These are phyloP conservation scores for Crotalus viridis DNA, from an alignment of 2,113 vertebrate species.

Conservation along the genomic window DNA sequence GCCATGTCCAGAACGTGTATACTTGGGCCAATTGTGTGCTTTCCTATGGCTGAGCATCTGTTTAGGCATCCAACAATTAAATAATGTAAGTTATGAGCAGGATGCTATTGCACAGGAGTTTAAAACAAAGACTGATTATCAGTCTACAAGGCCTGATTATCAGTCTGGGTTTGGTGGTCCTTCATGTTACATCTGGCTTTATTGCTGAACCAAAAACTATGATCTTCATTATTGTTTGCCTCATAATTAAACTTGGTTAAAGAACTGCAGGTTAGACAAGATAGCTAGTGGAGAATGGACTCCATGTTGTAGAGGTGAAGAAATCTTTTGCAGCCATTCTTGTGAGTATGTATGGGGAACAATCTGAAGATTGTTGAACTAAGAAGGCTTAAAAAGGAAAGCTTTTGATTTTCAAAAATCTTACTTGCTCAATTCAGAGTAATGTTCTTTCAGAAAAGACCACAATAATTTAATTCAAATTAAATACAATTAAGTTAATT, in stretches of 20 bases:
- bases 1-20: background rate
- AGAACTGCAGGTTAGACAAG: background rate
- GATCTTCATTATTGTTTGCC: background rate
- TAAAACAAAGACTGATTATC: background rate
- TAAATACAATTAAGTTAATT: background rate
- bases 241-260: background rate
- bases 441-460: background rate
- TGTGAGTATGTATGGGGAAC: background rate
- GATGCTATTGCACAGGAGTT: background rate
- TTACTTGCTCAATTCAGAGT: background rate
- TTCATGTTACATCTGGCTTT: background rate
- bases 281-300: background rate
- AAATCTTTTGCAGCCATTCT: background rate
- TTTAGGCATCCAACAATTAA: background rate
- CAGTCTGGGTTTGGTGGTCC: background rate
- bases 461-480: background rate
- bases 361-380: background rate
- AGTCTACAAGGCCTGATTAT: background rate
- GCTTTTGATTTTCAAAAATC: background rate
- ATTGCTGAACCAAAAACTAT: background rate
- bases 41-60: background rate
- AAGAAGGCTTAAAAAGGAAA: background rate
- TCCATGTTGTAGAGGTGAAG: background rate
- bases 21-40: background rate
- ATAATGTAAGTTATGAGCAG: background rate